Conservation (phyloP, 2,113 vertebrate species). For the Saimiri boliviensis region DNA sequence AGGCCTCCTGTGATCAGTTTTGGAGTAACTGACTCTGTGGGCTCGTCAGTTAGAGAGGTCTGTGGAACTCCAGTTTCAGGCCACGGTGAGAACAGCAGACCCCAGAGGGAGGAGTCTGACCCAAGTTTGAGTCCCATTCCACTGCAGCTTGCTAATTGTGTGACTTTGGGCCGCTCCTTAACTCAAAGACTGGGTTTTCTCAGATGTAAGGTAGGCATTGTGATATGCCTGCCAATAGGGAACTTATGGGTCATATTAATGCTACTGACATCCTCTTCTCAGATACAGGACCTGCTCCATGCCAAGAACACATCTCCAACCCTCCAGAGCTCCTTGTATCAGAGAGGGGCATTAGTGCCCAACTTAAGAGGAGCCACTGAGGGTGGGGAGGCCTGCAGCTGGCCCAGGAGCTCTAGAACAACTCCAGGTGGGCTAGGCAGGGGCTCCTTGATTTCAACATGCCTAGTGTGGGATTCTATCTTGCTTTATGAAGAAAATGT, state of each 20-base stretch:
- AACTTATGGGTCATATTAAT: not conserved
- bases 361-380: not conserved
- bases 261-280: not conserved
- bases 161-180: not conserved
- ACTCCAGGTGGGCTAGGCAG: not conserved
- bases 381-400: not conserved
- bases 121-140: not conserved
- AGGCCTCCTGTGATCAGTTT: not conserved
- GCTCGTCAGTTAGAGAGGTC: not conserved
- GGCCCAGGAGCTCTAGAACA: not conserved
- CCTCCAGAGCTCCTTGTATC: not conserved
- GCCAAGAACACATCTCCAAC: not conserved
- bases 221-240: not conserved
- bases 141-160: not conserved
- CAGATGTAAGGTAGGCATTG: not conserved
- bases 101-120: not conserved
- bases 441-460: not conserved
- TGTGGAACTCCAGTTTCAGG: not conserved
- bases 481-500: slow-evolving; percentile 53
- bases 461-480: slow-evolving; percentile 1
- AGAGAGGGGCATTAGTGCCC: not conserved
- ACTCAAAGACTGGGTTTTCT: not conserved
- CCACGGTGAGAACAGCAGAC: not conserved
- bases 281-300: not conserved
- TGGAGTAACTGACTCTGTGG: not conserved